phyloP scores from a whole-genome alignment of 1,140 invertebrate species.

The Neuroterus valhalla region DNA sequence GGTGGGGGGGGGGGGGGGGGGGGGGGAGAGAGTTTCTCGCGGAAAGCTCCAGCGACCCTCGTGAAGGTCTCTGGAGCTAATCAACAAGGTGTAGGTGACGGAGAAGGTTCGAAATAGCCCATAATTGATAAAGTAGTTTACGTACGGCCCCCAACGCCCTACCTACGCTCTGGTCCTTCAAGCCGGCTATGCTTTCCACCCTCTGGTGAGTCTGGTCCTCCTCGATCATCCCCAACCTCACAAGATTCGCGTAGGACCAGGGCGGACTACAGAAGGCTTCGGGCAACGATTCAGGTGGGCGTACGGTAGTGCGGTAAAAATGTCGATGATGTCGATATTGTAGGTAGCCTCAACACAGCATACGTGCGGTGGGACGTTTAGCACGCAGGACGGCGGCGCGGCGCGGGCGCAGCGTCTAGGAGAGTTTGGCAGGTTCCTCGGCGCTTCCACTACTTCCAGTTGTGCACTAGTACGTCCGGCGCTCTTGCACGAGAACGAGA shows the following conservation, averaged over 20 bases:
- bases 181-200: slow-evolving; percentile 26
- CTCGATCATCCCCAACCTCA: slow-evolving; percentile 16
- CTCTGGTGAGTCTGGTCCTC: slow-evolving; percentile 16
- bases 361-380: slow-evolving; percentile 46
- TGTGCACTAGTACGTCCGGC: slow-evolving; percentile 65
- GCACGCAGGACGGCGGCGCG: slow-evolving; percentile 51
- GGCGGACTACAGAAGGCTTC: slow-evolving; percentile 32
- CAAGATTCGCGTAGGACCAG: slow-evolving; percentile 21
- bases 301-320: slow-evolving; percentile 42
- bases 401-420: slow-evolving; percentile 52
- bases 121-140: too few species aligned
- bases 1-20: too few species aligned
- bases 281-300: slow-evolving; percentile 22
- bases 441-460: slow-evolving; percentile 53
- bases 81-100: too few species aligned
- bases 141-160: background rate
- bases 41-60: too few species aligned
- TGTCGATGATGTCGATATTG: slow-evolving; percentile 56
- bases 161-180: background rate
- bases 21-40: too few species aligned
- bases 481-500: slow-evolving; percentile 62
- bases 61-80: too few species aligned
- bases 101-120: too few species aligned
- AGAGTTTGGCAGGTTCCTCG: slow-evolving; percentile 56
- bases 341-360: slow-evolving; percentile 51